phyloP scores from a whole-genome alignment of 2,113 vertebrate genomes.

The Terrapene triunguis region DNA sequence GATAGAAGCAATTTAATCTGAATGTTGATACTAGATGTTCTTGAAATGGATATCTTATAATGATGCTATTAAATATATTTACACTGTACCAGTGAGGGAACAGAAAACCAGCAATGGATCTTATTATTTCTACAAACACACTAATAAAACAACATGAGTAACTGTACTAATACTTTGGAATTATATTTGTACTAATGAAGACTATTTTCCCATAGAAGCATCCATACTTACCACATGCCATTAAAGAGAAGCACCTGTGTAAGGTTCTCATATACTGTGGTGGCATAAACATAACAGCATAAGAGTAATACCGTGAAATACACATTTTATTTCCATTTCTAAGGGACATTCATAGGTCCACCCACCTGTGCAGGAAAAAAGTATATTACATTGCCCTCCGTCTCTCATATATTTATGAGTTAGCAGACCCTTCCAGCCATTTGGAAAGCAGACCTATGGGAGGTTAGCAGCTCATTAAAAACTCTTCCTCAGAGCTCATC shows the following conservation, averaged over 20 bases:
- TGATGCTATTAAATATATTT: not conserved
- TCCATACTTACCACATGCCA: not conserved
- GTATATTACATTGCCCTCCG: accelerated
- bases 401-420: not conserved
- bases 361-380: not conserved
- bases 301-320: not conserved
- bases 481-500: slow-evolving; percentile 52
- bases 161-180: not conserved
- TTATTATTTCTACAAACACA: not conserved
- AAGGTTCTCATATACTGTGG: not conserved
- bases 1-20: slow-evolving; percentile 23
- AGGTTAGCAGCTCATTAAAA: slow-evolving; percentile 59
- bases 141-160: not conserved
- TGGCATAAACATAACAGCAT: not conserved
- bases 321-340: not conserved
- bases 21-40: not conserved
- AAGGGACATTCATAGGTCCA: not conserved
- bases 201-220: not conserved
- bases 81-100: not conserved
- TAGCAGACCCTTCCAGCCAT: slow-evolving; percentile 14
- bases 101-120: not conserved
- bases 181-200: not conserved
- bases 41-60: not conserved
- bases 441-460: slow-evolving; percentile 18
- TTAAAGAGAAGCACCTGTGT: not conserved